Conservation (phyloP, 2,888 invertebrate species). For the Strigamia transsilvanica region DNA sequence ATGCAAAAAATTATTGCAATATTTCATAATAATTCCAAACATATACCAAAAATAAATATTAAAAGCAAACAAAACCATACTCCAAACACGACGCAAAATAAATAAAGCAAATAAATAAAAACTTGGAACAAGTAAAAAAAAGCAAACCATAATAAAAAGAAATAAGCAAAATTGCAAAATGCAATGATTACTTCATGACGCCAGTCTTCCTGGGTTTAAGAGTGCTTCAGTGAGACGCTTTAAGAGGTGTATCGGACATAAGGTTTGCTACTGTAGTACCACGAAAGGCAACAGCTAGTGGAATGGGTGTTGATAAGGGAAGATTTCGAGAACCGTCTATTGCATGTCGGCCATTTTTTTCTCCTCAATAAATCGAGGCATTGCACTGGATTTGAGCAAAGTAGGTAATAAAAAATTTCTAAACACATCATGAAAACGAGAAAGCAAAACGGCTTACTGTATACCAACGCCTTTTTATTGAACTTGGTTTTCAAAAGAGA, state of each 20-base stretch:
- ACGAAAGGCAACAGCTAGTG: not conserved
- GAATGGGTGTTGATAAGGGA: slow-evolving; percentile 26
- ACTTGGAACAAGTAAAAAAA: no score
- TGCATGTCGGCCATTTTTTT: slow-evolving; percentile 16
- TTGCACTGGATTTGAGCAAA: slow-evolving; percentile 21
- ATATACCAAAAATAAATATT: not conserved
- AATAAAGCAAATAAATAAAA: not conserved
- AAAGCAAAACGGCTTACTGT: slow-evolving; percentile 30
- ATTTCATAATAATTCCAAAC: not conserved
- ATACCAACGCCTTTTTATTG: slow-evolving; percentile 16
- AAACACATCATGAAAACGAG: slow-evolving; percentile 30
- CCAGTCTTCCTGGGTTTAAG: no score
- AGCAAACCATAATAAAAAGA: no score
- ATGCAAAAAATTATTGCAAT: not conserved
- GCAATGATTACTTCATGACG: no score
- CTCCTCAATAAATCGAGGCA: slow-evolving; percentile 30
- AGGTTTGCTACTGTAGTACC: not conserved
- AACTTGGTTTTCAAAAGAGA: slow-evolving; percentile 4
- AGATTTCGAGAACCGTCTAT: slow-evolving; percentile 30
- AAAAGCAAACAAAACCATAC: not conserved
- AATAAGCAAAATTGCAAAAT: no score
- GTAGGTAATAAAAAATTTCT: slow-evolving; percentile 30
- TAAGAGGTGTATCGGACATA: no score
- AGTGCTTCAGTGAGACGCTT: no score
- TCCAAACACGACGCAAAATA: not conserved